phyloP scores from a whole-genome alignment of 2,888 invertebrate genomes.

The Iselma pallidipennis region DNA sequence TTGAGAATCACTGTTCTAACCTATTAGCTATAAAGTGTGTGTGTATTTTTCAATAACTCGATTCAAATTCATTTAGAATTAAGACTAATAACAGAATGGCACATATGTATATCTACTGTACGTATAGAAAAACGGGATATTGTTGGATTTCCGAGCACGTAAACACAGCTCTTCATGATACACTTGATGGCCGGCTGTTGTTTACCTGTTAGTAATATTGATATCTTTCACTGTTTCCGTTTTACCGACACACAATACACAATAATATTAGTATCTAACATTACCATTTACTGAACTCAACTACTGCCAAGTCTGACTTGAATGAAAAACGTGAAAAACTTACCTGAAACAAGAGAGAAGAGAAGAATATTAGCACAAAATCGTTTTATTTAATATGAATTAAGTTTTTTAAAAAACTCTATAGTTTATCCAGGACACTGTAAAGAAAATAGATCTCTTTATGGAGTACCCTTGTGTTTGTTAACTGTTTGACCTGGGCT shows the following conservation, averaged over 20 bases:
- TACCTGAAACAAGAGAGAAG: constrained; percentile 12
- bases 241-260: not conserved
- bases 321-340: not conserved
- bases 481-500: too few relatives aligned
- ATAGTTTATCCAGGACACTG: too few relatives aligned
- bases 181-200: not conserved
- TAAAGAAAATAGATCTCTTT: too few relatives aligned
- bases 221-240: not conserved
- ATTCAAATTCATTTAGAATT: not conserved
- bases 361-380: not conserved
- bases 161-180: not conserved
- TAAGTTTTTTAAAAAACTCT: too few relatives aligned
- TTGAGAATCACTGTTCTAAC: too few relatives aligned
- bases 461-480: too few relatives aligned
- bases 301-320: not conserved
- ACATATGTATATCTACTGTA: not conserved
- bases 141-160: not conserved
- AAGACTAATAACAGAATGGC: not conserved
- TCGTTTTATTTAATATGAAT: too few relatives aligned
- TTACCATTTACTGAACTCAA: not conserved
- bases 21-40: too few relatives aligned
- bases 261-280: not conserved
- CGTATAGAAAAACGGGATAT: not conserved
- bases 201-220: not conserved
- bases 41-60: too few relatives aligned